Base-by-base conservation (phyloP, 1,140 invertebrate genomes). In the Heliconius eleuchia region DNA sequence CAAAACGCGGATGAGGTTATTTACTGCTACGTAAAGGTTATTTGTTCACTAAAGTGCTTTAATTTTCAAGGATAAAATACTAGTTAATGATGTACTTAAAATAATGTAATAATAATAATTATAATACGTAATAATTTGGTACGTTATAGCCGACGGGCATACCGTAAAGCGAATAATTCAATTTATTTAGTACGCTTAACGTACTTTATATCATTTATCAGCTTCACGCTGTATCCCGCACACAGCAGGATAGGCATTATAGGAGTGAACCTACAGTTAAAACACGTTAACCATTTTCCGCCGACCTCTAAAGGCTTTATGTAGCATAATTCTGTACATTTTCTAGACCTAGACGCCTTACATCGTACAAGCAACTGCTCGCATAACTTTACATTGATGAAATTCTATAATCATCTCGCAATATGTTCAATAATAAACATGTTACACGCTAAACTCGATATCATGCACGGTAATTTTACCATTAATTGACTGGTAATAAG, bases 331-430 rank as follows among this genome's bases (percentile, higher is more conserved):
- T 57, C 9, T 23, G 18, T 57, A 8, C 55, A 23, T 23, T n/a
- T 57, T 57, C n/a, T 52, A 52, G 5, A 52, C n/a, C n/a, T 23
- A 23, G 9, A 3, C 19, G 2, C 2, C n/a, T 57, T 57, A 57
- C n/a, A 57, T 57, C n/a, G 55, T 23, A 23, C 23, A 57, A 8
- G 19, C n/a, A n/a, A 23, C 55, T 23, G 7, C 55, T 23, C 55
- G 55, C 55, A 57, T 57, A 57, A 57, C 19, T 57, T 57, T 23
- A 57, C 55, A 23, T 77, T 73, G 71, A 73, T 60, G 71, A 78
- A 78, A 78, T 78, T 73, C 71, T 77, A 77, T 71, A 77, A 72
- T 78, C 71, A 57, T 73, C 42, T 78, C 39, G 71, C 71, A 78
- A 78, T 60, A 78, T 57, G 37, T 73, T 34, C 39, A 73, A 73